Percentiles rank a stretch among this genome's conserved stretches.
phyloP scores from a whole-genome alignment of 2,888 invertebrate genomes.

The Diarsia rubi region DNA sequence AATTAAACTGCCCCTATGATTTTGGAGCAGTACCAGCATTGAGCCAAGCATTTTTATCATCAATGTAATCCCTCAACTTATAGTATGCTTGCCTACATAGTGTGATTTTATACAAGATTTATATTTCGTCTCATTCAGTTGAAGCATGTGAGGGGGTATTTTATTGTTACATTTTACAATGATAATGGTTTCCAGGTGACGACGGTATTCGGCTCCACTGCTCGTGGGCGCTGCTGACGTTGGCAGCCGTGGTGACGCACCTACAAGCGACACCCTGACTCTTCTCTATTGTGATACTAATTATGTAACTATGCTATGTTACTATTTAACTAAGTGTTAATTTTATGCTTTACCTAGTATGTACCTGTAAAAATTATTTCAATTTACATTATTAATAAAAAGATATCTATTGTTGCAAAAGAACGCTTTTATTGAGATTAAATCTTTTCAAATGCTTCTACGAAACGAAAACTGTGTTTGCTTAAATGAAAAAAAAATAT shows the following conservation, averaged over 20 bases:
- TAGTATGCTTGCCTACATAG: too few relatives aligned
- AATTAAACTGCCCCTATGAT: too few relatives aligned
- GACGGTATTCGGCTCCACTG: conserved; percentile 53
- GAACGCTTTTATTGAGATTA: conserved; percentile 36
- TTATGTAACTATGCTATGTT: conserved; percentile 58
- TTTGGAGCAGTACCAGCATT: too few relatives aligned
- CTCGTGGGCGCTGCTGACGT: conserved; percentile 63
- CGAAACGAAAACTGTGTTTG: not conserved
- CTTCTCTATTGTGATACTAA: conserved; percentile 75
- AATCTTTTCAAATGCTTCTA: not conserved
- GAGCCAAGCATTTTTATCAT: too few relatives aligned
- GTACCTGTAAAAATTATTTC: conserved; percentile 50
- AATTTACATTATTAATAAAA: conserved; percentile 58
- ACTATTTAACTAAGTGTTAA: conserved; percentile 69
- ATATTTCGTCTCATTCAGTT: too few relatives aligned
- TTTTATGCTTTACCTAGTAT: conserved; percentile 65
- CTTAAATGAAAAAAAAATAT: not conserved
- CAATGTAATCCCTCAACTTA: too few relatives aligned
- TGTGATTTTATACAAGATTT: too few relatives aligned
- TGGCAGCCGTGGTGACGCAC: conserved; percentile 55
- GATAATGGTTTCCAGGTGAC: conserved; percentile 53
- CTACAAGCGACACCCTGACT: conserved; percentile 53
- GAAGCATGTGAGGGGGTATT: too few relatives aligned
- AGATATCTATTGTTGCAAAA: conserved; percentile 54
- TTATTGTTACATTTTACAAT: too few relatives aligned